A percentile compares a stretch with the other conserved stretches of the same genome.
phyloP scores from a whole-genome alignment of 2,888 invertebrate species.

The Zonitis immaculata region DNA sequence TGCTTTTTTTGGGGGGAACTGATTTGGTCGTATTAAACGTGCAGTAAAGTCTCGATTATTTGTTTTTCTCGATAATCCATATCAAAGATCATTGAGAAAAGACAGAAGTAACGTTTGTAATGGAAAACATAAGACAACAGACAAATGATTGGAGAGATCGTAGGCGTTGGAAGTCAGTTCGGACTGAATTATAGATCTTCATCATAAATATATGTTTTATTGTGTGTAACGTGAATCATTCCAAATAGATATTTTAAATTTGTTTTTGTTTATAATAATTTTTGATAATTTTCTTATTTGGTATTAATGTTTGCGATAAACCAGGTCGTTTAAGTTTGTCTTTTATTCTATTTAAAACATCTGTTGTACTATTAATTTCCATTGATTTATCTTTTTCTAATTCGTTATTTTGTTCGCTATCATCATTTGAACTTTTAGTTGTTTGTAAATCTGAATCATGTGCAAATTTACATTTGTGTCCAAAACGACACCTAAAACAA shows the following conservation, averaged over 20 bases:
- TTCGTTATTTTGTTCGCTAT: slow-evolving; percentile 32
- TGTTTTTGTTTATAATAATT: slow-evolving; percentile 63
- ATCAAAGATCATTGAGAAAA: no score
- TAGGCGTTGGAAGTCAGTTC: no score
- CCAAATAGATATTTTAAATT: slow-evolving; percentile 50
- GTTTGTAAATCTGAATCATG: slow-evolving; percentile 82
- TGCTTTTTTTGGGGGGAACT: no score
- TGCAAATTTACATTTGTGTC: slow-evolving; percentile 87
- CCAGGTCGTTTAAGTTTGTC: slow-evolving; percentile 70
- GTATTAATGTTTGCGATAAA: slow-evolving; percentile 67
- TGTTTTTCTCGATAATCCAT: no score
- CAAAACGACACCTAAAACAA: slow-evolving; percentile 80
- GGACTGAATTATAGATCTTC: no score
- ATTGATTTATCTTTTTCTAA: slow-evolving; percentile 31
- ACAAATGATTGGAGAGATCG: no score
- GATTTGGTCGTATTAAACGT: no score
- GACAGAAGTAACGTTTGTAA: no score
- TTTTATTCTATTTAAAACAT: slow-evolving; percentile 20
- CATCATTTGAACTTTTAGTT: slow-evolving; percentile 54
- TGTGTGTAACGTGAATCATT: no score
- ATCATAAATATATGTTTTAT: no score
- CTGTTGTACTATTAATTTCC: slow-evolving; percentile 23
- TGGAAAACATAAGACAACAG: no score
- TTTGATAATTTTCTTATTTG: slow-evolving; percentile 82
- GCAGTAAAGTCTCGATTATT: no score